phyloP scores from a whole-genome alignment of 37 sponge, comb jelly and placozoan genomes.

The Eunapius fragilis region DNA sequence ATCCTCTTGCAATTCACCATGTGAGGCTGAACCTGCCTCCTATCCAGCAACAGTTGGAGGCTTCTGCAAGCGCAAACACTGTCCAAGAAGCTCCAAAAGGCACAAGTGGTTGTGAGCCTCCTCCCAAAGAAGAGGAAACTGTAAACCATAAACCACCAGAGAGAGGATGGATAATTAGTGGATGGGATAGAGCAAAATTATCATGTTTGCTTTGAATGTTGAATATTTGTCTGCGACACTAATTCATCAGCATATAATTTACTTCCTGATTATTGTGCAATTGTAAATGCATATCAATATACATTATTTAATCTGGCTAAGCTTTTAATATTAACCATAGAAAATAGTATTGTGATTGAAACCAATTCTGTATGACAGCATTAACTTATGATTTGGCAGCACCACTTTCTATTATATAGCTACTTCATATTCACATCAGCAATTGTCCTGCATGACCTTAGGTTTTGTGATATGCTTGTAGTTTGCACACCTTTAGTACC shows the following conservation, averaged over 20 bases:
- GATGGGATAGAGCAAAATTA: neutral
- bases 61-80: neutral
- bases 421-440: too few species aligned
- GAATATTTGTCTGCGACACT: neutral
- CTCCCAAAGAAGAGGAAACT: neutral
- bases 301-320: too few species aligned
- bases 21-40: neutral
- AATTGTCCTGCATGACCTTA: too few species aligned
- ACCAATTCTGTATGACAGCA: too few species aligned
- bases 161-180: neutral
- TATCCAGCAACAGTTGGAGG: neutral
- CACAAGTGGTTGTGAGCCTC: neutral
- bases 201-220: neutral
- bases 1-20: conserved; percentile 44
- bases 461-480: too few species aligned
- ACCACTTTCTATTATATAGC: too few species aligned
- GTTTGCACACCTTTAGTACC: too few species aligned
- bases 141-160: neutral
- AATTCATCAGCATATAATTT: neutral
- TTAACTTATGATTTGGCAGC: too few species aligned
- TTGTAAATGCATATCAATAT: too few species aligned
- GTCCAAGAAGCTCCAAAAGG: neutral
- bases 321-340: too few species aligned
- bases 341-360: too few species aligned
- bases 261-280: too few species aligned